A percentile compares a stretch with the other conserved stretches of the same genome.
Evolutionary conservation across 2,888 invertebrate species (phyloP).

Genomic region (Lasius platythorax): DNA sequence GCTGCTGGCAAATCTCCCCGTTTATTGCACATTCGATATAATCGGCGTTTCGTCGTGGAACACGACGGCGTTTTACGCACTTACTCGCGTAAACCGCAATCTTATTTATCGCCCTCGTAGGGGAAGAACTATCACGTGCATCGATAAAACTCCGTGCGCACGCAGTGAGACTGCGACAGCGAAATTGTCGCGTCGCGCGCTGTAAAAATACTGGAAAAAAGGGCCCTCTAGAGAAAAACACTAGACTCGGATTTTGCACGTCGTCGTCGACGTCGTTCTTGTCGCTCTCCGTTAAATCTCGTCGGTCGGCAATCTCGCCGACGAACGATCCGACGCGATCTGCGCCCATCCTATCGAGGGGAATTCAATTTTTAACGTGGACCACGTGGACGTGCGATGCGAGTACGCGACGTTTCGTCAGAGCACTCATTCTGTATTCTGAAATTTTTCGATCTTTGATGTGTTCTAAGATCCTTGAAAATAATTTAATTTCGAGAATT

Average conservation of each 20-base stretch:
- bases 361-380: constrained; percentile 30
- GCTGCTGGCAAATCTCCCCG: not conserved
- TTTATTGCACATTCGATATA: constrained; percentile 23
- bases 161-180: not conserved
- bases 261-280: constrained; percentile 11
- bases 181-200: constrained; percentile 19
- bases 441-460: not conserved
- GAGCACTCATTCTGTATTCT: no score
- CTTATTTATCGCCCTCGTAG: constrained; percentile 10
- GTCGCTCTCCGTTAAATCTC: constrained; percentile 42
- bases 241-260: constrained; percentile 11
- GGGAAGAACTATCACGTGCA: not conserved
- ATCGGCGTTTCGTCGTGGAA: not conserved
- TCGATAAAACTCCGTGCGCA: constrained; percentile 28
- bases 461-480: not conserved
- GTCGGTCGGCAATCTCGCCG: constrained; percentile 21
- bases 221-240: constrained; percentile 5
- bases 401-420: no score
- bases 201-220: constrained; percentile 31
- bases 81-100: constrained; percentile 29
- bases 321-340: constrained; percentile 6
- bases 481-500: not conserved
- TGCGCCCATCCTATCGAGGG: constrained; percentile 2
- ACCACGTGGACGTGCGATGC: not conserved
- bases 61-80: not conserved